Conservation (phyloP, 2,113 vertebrate species). For the Riparia riparia region DNA sequence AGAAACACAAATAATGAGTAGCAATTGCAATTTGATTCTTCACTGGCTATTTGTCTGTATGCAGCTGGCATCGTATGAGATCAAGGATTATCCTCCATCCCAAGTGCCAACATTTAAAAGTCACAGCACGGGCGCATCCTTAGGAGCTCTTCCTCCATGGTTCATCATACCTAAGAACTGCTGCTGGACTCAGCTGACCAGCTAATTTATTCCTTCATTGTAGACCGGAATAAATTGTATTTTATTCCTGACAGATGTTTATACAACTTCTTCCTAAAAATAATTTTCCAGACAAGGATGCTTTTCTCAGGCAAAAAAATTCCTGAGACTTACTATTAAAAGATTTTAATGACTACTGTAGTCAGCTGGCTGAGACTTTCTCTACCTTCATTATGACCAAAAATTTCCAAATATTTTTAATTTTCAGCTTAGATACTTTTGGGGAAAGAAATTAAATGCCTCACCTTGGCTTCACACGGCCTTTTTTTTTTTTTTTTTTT, state of each 20-base stretch:
- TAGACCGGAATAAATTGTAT: background rate
- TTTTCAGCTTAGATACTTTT: background rate
- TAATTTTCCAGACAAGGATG: background rate
- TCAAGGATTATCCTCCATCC: background rate
- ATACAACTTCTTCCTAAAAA: background rate
- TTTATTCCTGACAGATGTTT: background rate
- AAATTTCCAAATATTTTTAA: background rate
- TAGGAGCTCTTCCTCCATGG: background rate
- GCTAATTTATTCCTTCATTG: background rate
- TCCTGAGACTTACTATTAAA: background rate
- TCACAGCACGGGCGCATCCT: fast-evolving
- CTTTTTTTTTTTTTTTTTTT: too few relatives aligned
- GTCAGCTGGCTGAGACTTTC: background rate
- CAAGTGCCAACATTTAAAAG: background rate
- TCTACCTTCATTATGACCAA: background rate
- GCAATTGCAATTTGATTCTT: background rate
- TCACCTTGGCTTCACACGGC: background rate
- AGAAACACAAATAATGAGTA: background rate
- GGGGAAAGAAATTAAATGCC: background rate
- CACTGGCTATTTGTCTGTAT: background rate
- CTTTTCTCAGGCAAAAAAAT: background rate
- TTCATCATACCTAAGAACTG: background rate
- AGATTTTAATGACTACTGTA: background rate
- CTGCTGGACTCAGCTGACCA: background rate
- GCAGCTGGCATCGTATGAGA: background rate